Evolutionary conservation across 2,888 invertebrate genomes (phyloP), one percentile per base, ranked within the genome.

Genomic region (Dicycla oo): DNA sequence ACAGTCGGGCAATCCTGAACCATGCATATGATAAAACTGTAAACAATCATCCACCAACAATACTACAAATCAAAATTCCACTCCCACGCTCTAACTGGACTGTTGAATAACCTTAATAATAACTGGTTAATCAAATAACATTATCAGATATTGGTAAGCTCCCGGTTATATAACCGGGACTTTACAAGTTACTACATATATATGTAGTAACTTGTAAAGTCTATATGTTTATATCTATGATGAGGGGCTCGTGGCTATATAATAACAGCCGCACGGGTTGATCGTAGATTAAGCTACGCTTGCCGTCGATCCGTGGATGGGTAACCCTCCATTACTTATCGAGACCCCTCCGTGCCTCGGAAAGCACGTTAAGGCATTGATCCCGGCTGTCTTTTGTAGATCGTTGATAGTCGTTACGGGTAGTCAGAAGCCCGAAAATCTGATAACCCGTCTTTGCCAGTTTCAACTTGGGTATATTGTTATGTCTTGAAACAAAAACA

Each of bases 61-160:
- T 38, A 38, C 8, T 38, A 38, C 38, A 38, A 38, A 7, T 38
- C 38, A 8, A 38, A 38, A 8, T 38, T n/a, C n/a, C n/a, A n/a
- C n/a, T n/a, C 73, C 73, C 23, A 57, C 73, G 63, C 65, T 1
- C 18, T 26, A 15, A 73, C 47, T 5, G 23, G 20, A 47, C 26
- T 26, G 7, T 43, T 49, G 18, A 3, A 20, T 43, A 68, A 67
- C 74, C 60, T 53, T 67, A 66, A 54, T 61, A n/a, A 61, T 26
- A 56, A 26, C 43, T 49, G 40, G 13, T 26, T 65, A 47, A 65
- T 49, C 54, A 49, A 15, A 45, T 60, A 58, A 26, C 43, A 15
- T 13, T 51, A 30, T 49, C 30, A 49, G 43, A 26, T n/a, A 23
- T 49, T 40, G 20, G 57, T 43, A 53, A 56, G 40, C 38, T 49